phyloP scores from a whole-genome alignment of 2,888 invertebrate genomes.

The Galeopsomyia nigrocyanea region DNA sequence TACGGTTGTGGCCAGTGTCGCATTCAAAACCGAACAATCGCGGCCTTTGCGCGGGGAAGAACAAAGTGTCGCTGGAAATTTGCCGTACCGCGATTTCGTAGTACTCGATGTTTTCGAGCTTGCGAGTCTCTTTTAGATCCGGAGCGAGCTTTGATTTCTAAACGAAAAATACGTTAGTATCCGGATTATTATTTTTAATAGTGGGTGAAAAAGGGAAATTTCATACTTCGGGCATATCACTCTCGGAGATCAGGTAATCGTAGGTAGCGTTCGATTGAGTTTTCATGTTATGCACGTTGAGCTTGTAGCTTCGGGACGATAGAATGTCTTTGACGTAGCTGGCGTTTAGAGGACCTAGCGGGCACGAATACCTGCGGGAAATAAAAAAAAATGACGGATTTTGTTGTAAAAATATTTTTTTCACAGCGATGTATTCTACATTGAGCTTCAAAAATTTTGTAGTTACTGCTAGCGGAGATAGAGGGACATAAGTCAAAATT shows the following conservation, averaged over 20 bases:
- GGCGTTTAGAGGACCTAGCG: constrained; percentile 61
- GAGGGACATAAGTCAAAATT: no score
- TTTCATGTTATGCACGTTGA: constrained; percentile 59
- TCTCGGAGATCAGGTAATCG: constrained; percentile 62
- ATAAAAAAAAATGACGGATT: no score
- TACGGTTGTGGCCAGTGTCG: background rate
- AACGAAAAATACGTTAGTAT: background rate
- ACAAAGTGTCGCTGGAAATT: constrained; percentile 72
- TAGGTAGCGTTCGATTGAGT: constrained; percentile 58
- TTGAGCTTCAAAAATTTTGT: no score
- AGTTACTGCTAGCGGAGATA: no score
- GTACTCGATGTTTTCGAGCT: constrained; percentile 73
- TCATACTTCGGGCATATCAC: constrained; percentile 60
- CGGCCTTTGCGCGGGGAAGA: constrained; percentile 76
- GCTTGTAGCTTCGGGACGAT: constrained; percentile 72
- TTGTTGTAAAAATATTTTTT: no score
- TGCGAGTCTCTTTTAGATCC: constrained; percentile 71
- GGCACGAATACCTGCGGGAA: constrained; percentile 73
- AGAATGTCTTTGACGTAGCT: constrained; percentile 70
- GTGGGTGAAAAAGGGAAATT: background rate
- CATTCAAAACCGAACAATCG: constrained; percentile 60
- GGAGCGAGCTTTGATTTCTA: constrained; percentile 49
- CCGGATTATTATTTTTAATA: background rate
- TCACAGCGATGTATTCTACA: no score
- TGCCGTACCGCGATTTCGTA: constrained; percentile 74